These are phyloP conservation scores for Nerophis ophidion DNA, from an alignment of 2,113 vertebrate species.

Conservation along the genomic window DNA sequence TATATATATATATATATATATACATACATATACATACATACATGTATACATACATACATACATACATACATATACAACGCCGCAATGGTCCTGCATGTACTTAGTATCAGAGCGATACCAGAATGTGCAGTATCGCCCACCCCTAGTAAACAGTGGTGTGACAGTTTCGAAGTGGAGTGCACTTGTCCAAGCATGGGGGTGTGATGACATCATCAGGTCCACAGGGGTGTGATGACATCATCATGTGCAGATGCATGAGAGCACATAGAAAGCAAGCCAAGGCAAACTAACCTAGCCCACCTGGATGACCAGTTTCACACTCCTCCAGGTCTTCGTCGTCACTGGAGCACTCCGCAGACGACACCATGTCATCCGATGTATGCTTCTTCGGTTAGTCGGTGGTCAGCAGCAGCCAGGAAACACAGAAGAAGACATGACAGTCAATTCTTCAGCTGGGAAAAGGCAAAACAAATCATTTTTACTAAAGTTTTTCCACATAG, in stretches of 20 bases:
- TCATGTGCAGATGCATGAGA: conserved; percentile 77
- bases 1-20: no score
- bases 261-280: conserved; percentile 84
- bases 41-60: no score
- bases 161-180: conserved; percentile 45
- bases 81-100: no score
- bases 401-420: conserved; percentile 16
- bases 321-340: conserved; percentile 98
- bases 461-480: neutral
- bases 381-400: conserved; percentile 46
- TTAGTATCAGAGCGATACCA: neutral
- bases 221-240: conserved; percentile 78
- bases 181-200: conserved; percentile 83
- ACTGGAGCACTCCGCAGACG: conserved; percentile 96
- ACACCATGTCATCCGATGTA: conserved; percentile 86
- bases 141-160: neutral
- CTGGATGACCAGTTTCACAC: conserved; percentile 90
- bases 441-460: neutral
- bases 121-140: no score
- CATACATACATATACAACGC: no score
- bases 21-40: no score
- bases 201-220: conserved; percentile 72
- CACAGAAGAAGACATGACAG: conserved; percentile 11
- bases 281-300: conserved; percentile 99
- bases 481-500: neutral